A percentile compares a stretch with the other conserved stretches of the same genome.
phyloP scores from a whole-genome alignment of 2,888 invertebrate species.

The Dasypogon diadema region DNA sequence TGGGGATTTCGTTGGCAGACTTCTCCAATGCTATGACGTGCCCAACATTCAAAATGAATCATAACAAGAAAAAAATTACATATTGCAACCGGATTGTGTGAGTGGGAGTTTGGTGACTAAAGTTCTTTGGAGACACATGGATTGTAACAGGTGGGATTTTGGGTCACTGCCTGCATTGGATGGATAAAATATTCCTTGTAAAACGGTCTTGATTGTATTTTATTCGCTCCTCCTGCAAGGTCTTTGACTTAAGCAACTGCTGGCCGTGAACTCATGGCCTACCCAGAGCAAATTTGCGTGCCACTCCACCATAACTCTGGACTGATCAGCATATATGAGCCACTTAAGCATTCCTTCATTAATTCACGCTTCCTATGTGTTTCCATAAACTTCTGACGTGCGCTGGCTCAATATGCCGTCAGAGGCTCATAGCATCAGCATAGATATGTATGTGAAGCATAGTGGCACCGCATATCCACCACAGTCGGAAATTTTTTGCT shows the following conservation, averaged over 20 bases:
- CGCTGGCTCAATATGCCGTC: background rate
- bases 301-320: slow-evolving; percentile 42
- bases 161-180: no score
- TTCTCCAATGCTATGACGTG: no score
- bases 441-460: background rate
- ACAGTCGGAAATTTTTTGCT: background rate
- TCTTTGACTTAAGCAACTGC: slow-evolving; percentile 21
- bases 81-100: no score
- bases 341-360: slow-evolving; percentile 32
- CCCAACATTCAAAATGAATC: no score
- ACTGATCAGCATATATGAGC: slow-evolving; percentile 48
- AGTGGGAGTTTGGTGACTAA: no score
- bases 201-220: no score
- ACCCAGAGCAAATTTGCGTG: slow-evolving; percentile 35
- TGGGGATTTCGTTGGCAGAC: no score
- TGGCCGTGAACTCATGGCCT: slow-evolving; percentile 25
- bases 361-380: slow-evolving; percentile 21
- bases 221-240: slow-evolving; percentile 6
- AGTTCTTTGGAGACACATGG: no score
- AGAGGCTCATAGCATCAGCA: background rate
- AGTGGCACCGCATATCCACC: background rate
- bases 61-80: no score
- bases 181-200: no score
- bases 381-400: background rate
- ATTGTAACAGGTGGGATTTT: no score